Evolutionary conservation across 2,797 vertebrate species (phyloP).

Genomic region (Gymnodraco acuticeps): DNA sequence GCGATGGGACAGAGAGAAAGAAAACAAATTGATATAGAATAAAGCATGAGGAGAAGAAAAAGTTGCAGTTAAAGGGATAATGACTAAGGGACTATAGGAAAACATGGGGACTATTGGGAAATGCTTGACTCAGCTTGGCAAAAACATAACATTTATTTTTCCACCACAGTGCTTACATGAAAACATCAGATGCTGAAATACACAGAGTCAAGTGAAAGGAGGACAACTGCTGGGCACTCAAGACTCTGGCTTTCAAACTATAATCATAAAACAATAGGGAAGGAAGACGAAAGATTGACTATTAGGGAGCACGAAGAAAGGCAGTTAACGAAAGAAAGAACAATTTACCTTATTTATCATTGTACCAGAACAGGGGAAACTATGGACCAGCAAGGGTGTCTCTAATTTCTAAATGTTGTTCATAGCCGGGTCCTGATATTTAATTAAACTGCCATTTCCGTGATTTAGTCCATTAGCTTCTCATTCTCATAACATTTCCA

Average conservation of each 20-base stretch:
- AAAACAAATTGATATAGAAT: constrained; percentile 22
- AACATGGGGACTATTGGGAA: constrained; percentile 15
- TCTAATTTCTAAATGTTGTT: constrained; percentile 59
- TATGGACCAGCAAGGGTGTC: constrained; percentile 50
- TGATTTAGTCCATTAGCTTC: constrained; percentile 75
- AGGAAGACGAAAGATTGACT: constrained; percentile 38
- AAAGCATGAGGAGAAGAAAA: constrained; percentile 29
- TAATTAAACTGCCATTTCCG: constrained; percentile 77
- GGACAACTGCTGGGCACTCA: constrained; percentile 57
- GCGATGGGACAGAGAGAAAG: constrained; percentile 17
- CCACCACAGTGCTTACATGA: constrained; percentile 50
- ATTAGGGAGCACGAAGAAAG: constrained; percentile 15
- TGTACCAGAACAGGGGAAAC: constrained; percentile 2
- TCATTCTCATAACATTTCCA: constrained; percentile 64
- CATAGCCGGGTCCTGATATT: constrained; percentile 49
- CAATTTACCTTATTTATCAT: constrained; percentile 18
- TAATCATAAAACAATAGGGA: constrained; percentile 38
- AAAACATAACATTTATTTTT: constrained; percentile 65
- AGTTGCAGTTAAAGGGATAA: background rate
- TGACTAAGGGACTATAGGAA: background rate
- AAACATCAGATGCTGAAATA: constrained; percentile 65
- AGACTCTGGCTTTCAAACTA: constrained; percentile 54
- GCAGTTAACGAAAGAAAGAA: constrained; percentile 15
- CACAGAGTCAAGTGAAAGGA: constrained; percentile 30
- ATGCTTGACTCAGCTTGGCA: constrained; percentile 21